Evolutionary conservation across 2,113 vertebrate species (phyloP), one percentile per base, ranked within the genome.

Genomic region (Sander lucioperca): DNA sequence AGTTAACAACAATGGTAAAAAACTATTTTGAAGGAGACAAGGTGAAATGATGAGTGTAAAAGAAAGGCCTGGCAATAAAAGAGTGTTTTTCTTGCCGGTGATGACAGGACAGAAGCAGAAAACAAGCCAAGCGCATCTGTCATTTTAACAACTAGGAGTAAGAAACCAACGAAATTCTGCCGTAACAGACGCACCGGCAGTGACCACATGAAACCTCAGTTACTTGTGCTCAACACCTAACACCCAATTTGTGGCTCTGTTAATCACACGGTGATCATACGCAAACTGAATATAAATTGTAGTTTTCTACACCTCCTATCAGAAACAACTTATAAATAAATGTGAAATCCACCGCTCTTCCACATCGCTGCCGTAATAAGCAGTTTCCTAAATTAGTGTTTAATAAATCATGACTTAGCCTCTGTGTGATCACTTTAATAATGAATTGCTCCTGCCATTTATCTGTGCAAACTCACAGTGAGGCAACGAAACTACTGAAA

Each of bases 81-180:
- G 48, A 76, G 73, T 80, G 61, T 66, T 77, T 50, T 67, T 70
- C 10, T 9, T 48, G 23, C 7, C 10, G 30, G 50, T 39, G 1
- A 51, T 74, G 39, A 74, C 68, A 50, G 51, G 27, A 68, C 53
- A 21, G 10, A 57, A 21, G 15, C 10, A 18, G 77, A 79, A 80
- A 61, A 70, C 51, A 64, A 79, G 63, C 39, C 51, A 25, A 76
- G 77, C 51, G 83, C 65, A 71, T 84, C 71, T 80, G 77, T 16
- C 66, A 13, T 85, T 87, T 73, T 74, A 85, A 89, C 81, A 86
- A 87, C 51, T n/a, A 54, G 53, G 50, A 58, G 80, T 25, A 7
- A 56, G 75, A 77, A 73, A 33, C 59, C 72, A 75, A 73, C 1
- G 7, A 83, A 67, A 10, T 6, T 43, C 77, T 64, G 63, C n/a